Evolutionary conservation across 2,888 invertebrate species (phyloP), one percentile per base, ranked within the genome.

Genomic region (Sphaeridia pumilis): DNA sequence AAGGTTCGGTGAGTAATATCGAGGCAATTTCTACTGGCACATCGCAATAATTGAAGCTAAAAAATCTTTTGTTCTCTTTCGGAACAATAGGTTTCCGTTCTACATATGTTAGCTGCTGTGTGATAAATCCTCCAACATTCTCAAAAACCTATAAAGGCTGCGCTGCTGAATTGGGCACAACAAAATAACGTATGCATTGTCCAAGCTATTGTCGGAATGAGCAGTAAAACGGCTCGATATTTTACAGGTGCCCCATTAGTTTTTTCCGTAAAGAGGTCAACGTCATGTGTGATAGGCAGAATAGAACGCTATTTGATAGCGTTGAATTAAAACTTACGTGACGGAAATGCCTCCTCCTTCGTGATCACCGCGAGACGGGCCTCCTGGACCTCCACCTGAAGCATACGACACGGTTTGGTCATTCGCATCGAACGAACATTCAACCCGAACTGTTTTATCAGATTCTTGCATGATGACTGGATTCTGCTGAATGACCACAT

Each of bases 401-500:
- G 69, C 68, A 59, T 69, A 69, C 7, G 69, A 71, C 25, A 73
- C 70, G 2, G 72, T 72, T 58, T 72, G 70, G 60, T 73, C 73
- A 31, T 68, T 68, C 14, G 71, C 70, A 58, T 71, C 71, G 61
- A 72, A 73, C 12, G 72, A 70, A 53, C 73, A 73, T 60, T 73
- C 71, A 28, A 73, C 72, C 50, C 72, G 65, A 21, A 72, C 71
- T 2, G 70, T 72, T 57, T 70, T 69, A 62, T 73, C 73, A 7
- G 69, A 70, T 52, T 72, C 71, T 56, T 72, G 72, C 70, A 73
- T 72, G 58, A 73, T 72, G 20, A 72, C 69, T 20, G 72, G 71
- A 62, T 73, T 72, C 59, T 72, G 71, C 57, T 73, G 73, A 46
- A 73, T 69, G 25, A 73, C 71, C 35, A 73, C 71, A 56, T 72